Percentiles rank a stretch among this genome's conserved stretches.
phyloP scores from a whole-genome alignment of 2,797 vertebrate genomes.

The Mus caroli region DNA sequence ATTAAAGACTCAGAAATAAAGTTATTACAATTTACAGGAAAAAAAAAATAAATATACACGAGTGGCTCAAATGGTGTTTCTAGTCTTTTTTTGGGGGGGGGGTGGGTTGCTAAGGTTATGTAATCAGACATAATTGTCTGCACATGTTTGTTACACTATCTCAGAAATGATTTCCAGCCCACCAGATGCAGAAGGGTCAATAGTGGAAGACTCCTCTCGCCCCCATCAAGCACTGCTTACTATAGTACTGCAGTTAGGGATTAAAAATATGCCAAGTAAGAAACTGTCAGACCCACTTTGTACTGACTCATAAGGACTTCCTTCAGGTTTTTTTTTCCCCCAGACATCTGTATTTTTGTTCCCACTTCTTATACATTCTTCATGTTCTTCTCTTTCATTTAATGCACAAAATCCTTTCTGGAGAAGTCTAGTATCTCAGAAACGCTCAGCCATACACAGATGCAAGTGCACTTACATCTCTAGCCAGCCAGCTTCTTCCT shows the following conservation, averaged over 20 bases:
- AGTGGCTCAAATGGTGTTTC: slow-evolving; percentile 86
- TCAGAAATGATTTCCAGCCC: slow-evolving; percentile 86
- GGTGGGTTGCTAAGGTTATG: slow-evolving; percentile 83
- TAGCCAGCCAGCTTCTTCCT: no score
- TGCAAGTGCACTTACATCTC: neutral
- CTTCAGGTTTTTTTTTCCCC: fast-evolving
- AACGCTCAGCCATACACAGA: neutral
- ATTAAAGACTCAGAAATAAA: slow-evolving; percentile 87
- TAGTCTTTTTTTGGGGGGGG: slow-evolving; percentile 73
- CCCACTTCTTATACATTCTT: neutral
- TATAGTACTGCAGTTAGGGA: neutral
- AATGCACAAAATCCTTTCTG: neutral
- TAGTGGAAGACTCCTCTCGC: neutral
- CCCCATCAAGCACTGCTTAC: fast-evolving
- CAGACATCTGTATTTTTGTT: neutral
- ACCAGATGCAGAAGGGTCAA: slow-evolving; percentile 76
- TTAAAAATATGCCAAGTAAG: neutral
- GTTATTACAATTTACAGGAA: slow-evolving; percentile 77
- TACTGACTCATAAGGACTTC: neutral
- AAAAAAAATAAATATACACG: slow-evolving; percentile 80
- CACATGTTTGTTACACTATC: slow-evolving; percentile 88
- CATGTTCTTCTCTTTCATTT: neutral
- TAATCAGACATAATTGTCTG: slow-evolving; percentile 88
- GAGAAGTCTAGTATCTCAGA: neutral
- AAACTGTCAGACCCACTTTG: neutral